Base-by-base conservation (phyloP, 2,888 invertebrate species). In the Drosophila setosimentum region DNA sequence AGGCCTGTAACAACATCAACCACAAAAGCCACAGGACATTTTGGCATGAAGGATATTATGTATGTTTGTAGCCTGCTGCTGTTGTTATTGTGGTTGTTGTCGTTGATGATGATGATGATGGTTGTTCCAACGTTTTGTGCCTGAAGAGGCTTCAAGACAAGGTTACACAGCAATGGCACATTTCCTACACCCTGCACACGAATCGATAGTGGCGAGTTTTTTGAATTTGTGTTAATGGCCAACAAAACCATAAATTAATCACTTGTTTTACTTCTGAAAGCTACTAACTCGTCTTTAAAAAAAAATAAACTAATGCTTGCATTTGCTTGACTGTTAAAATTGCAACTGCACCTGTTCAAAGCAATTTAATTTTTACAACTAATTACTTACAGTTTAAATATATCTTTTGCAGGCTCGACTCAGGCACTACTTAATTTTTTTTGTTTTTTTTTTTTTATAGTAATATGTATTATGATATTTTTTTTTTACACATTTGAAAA, bases 1-100 rank as follows among this genome's bases (percentile, higher is more conserved):
- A 89, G 84, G 78, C 88, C 70, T 80, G 76, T 76, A 69, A 69
- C 69, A 45, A 73, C 84, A 72, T 79, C 64, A 72, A 81, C 89
- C 89, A 82, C 82, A 87, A 84, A 83, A 87, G 79, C 89, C 87
- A 84, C 84, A 87, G 89, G 82, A 89, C 89, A 77, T 87, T 84
- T 77, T 68, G 79, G 59, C 87, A 87, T 87, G 89, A 84, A 89
- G 82, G 85, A 87, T 84, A 89, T 85, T 84, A 78, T 71, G 70
- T 63, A 66, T 66, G 71, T 68, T 32, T 49, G 73, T 70, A 58
- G 58, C 29, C 21, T 53, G 48, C 54, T 57, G n/a, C 18, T 67
- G 35, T n/a, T 54, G 53, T 13, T 45, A 18, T 18, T 71, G 33
- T 33, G 61, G 18, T 29, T 76, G 30, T 40, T 70, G 51, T 13